Base-by-base conservation (phyloP, 2,113 vertebrate genomes). In the Protobothrops flavoviridis region DNA sequence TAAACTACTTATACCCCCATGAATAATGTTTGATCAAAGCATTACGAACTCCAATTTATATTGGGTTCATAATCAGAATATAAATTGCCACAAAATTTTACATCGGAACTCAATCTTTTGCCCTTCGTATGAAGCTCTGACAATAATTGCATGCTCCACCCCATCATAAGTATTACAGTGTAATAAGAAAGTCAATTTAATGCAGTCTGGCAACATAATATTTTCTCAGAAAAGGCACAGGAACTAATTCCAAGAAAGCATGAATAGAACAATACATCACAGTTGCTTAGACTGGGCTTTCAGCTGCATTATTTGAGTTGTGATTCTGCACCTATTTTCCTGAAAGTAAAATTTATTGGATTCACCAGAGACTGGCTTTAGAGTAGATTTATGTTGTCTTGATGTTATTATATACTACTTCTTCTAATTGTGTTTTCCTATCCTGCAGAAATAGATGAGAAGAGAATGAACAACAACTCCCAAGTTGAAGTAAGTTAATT, bases 361-460 rank as follows among this genome's bases (percentile, higher is more conserved):
- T 29, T 88, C 50, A 53, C 29, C 50, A 88, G 48, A 88, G 33
- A 23, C 17, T 12, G 10, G 39, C 33, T 11, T 57, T 33, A n/a
- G 53, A 57, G 4, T 55, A 53, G 26, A n/a, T n/a, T 43, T 88
- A 52, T 87, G 45, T 12, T 15, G 26, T n/a, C 86, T 50, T 87
- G 13, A 50, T 52, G 23, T 48, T 52, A n/a, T 52, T 6, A 87
- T 29, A n/a, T 48, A 87, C 6, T 52, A 15, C 50, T 87, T 48
- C 85, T 87, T 95, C 89, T 93, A 95, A 93, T 93, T 91, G 2
- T 0, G 87, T n/a, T 69, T 96, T 95, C 95, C 94, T 92, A 29
- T 97, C 85, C 93, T 92, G 43, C 95, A 98, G 98, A 98, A 98
- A 98, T 97, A 97, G 98, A 98, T 91, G 98, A 98, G 91, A 98